Conservation (phyloP, 2,888 invertebrate genomes). For the Anarsia innoxiella region DNA sequence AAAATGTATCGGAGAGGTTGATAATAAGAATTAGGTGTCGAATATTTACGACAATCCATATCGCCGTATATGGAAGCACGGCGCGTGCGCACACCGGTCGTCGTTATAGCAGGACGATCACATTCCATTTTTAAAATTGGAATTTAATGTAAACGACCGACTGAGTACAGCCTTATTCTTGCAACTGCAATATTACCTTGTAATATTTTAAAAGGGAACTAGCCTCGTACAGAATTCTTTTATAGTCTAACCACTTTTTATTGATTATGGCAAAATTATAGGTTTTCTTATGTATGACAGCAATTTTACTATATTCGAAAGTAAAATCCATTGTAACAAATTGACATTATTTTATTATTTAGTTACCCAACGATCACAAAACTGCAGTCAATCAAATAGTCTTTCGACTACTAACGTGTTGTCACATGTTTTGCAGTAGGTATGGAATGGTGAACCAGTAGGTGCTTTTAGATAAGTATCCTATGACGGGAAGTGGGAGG, state of each 20-base stretch:
- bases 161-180: conserved; percentile 26
- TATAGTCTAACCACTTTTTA: conserved; percentile 13
- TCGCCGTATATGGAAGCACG: conserved; percentile 34
- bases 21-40: conserved; percentile 49
- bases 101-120: conserved; percentile 37
- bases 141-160: conserved; percentile 47
- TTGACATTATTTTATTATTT: no score
- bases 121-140: conserved; percentile 50
- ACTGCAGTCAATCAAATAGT: no score
- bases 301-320: no score
- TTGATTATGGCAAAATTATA: no score
- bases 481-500: background rate
- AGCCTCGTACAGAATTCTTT: conserved; percentile 1
- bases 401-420: no score
- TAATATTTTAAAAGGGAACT: conserved; percentile 7
- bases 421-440: no score
- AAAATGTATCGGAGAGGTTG: conserved; percentile 17
- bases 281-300: no score
- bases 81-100: conserved; percentile 42
- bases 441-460: no score
- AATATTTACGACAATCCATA: conserved; percentile 44
- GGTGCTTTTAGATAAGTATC: no score
- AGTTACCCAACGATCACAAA: no score
- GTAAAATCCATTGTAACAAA: no score
- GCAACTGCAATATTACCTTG: conserved; percentile 21